Evolutionary conservation across 2,888 invertebrate genomes (phyloP), one percentile per base, ranked within the genome.

Genomic region (Diplolepis rosae): DNA sequence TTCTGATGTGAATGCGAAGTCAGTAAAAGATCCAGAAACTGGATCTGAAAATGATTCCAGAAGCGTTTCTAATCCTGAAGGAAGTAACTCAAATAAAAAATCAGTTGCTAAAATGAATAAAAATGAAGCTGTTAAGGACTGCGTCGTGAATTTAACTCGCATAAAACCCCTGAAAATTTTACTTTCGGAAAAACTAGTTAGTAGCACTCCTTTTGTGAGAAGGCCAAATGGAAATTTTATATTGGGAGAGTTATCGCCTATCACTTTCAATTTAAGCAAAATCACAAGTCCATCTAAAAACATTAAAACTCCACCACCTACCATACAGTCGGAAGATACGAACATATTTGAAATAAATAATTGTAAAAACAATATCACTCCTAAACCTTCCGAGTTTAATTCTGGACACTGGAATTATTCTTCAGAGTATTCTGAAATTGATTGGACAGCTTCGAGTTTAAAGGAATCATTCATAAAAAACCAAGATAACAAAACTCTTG

Each of bases 191-290:
- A 54, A n/a, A 4, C n/a, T 61, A n/a, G 6, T 7, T n/a, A 61
- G 61, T 22, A 61, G 61, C n/a, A 61, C 61, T 61, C 61, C 61
- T 11, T 39, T 61, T 11, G 9, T 61, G 24, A 61, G n/a, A n/a
- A 39, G 24, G n/a, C 22, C 22, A 6, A 35, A 45, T 1, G 18
- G 6, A 6, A 24, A n/a, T n/a, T 4, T 22, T 18, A 7, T 56
- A n/a, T 22, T 18, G 11, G 18, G 22, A 22, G 18, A 6, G 18
- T 22, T 32, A 1, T 39, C 24, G n/a, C 39, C 39, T 6, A 24
- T 61, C 2, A 39, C 22, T 35, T n/a, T 39, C n/a, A 39, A 61
- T n/a, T 39, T 61, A 6, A 61, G 39, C 24, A 24, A 39, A 3
- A 61, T 39, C 9, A 7, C 5, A 24, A 6, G 13, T 6, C 7